Percentiles rank a stretch among this genome's conserved stretches.
Conservation (phyloP, 2,113 vertebrate genomes). For the Petroica traversi region DNA sequence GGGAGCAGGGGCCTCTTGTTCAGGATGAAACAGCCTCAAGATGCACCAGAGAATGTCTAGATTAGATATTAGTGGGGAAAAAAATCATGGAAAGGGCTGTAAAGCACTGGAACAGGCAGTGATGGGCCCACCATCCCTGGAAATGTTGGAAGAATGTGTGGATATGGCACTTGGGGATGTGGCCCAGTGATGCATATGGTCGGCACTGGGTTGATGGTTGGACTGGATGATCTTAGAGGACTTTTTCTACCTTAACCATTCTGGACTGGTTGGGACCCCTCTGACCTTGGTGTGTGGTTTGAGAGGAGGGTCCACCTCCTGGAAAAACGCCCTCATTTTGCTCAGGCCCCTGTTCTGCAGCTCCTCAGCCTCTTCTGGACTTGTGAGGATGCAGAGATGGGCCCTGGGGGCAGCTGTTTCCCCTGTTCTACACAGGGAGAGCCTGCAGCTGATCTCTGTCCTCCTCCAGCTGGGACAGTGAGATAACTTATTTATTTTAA, state of each 20-base stretch:
- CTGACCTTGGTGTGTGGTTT: background rate
- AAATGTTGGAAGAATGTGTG: background rate
- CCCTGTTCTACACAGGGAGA: background rate
- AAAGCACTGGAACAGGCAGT: background rate
- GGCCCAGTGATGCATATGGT: background rate
- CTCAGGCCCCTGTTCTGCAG: background rate
- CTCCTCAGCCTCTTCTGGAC: background rate
- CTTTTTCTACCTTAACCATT: background rate
- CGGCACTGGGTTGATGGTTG: background rate
- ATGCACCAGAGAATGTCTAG: background rate
- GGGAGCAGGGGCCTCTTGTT: background rate
- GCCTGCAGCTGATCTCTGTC: background rate
- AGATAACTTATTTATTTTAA: conserved; percentile 1
- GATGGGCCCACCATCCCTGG: background rate
- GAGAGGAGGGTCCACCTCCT: background rate
- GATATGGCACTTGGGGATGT: background rate
- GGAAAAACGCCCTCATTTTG: background rate
- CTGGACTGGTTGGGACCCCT: background rate
- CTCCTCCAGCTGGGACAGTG: background rate
- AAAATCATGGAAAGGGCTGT: background rate
- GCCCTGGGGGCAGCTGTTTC: conserved; percentile 3
- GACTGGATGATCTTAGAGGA: background rate
- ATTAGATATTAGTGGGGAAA: background rate
- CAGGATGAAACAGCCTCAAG: background rate
- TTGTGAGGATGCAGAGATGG: background rate